Conservation (phyloP, 2,888 invertebrate species). For the Dicranocentrus wangi region DNA sequence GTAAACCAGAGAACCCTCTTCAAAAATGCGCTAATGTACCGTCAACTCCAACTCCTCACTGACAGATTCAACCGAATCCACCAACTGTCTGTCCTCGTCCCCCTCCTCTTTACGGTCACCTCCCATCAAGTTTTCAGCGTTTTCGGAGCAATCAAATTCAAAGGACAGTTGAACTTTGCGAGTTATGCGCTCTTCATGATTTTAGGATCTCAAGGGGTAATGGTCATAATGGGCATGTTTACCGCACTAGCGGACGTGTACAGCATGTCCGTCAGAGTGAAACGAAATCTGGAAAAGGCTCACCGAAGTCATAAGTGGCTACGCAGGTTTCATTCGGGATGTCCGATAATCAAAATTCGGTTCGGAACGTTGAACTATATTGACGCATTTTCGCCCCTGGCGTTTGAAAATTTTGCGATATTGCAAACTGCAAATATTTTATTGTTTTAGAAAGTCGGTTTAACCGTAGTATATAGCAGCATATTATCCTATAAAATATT, state of each 20-base stretch:
- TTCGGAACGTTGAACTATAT: constrained; percentile 43
- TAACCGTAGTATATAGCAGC: background rate
- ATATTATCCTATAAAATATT: background rate
- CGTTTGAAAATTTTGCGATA: constrained; percentile 47
- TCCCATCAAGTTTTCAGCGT: constrained; percentile 41
- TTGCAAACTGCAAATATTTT: constrained; percentile 43
- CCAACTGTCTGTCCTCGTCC: constrained; percentile 18
- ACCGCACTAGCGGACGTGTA: constrained; percentile 35
- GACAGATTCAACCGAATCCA: constrained; percentile 15
- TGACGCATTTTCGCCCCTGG: constrained; percentile 21
- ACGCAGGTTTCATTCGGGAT: constrained; percentile 7
- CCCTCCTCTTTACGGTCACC: constrained; percentile 43
- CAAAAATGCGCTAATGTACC: constrained; percentile 10
- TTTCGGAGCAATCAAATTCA: constrained; percentile 41
- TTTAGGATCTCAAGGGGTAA: constrained; percentile 27
- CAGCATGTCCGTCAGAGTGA: constrained; percentile 19
- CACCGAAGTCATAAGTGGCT: constrained; percentile 35
- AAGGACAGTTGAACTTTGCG: constrained; percentile 40
- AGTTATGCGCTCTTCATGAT: constrained; percentile 37
- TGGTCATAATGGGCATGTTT: constrained; percentile 56
- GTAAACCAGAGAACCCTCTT: background rate
- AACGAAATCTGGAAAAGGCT: background rate
- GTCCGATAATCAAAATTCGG: constrained; percentile 30
- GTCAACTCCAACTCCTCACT: constrained; percentile 35
- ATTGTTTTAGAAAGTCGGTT: background rate